Conservation (phyloP, 2,888 invertebrate genomes). For the Lathronympha strigana region DNA sequence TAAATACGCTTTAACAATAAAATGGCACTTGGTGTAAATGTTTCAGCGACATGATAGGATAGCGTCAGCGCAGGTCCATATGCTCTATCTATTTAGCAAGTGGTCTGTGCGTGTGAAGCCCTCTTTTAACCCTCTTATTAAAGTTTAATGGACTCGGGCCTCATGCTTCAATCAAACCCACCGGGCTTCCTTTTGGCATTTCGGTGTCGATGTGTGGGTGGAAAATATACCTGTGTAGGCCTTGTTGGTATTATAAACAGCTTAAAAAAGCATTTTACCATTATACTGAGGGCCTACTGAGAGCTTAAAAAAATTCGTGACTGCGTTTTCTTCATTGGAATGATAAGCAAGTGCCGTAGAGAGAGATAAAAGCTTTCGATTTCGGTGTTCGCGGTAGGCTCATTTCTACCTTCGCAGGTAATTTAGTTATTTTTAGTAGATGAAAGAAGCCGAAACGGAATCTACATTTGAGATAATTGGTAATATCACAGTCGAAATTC, state of each 20-base stretch:
- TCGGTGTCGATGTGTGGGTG: conserved; percentile 15
- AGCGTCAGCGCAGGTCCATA: not conserved
- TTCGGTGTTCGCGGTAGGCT: too few species aligned
- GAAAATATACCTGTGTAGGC: conserved; percentile 6
- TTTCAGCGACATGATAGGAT: too few species aligned
- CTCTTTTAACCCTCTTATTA: conserved; percentile 60
- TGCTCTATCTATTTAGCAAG: not conserved
- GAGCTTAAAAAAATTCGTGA: too few species aligned
- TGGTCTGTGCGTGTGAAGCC: conserved; percentile 44
- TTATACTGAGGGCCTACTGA: too few species aligned
- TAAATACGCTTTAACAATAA: too few species aligned
- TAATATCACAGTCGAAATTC: not conserved
- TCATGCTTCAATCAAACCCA: conserved; percentile 3
- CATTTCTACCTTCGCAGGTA: too few species aligned
- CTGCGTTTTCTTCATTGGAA: too few species aligned
- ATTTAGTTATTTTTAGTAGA: too few species aligned
- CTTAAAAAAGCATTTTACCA: not conserved
- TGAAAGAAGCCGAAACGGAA: too few species aligned
- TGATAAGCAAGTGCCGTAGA: too few species aligned
- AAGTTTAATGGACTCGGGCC: conserved; percentile 55
- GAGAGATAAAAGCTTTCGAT: too few species aligned
- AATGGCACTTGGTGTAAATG: too few species aligned
- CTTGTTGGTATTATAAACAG: not conserved
- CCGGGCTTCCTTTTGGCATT: conserved; percentile 28
- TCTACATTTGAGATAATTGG: not conserved